These are phyloP conservation scores for Steatocranus sp. DNA, from an alignment of 2,797 vertebrate genomes.

Conservation along the genomic window DNA sequence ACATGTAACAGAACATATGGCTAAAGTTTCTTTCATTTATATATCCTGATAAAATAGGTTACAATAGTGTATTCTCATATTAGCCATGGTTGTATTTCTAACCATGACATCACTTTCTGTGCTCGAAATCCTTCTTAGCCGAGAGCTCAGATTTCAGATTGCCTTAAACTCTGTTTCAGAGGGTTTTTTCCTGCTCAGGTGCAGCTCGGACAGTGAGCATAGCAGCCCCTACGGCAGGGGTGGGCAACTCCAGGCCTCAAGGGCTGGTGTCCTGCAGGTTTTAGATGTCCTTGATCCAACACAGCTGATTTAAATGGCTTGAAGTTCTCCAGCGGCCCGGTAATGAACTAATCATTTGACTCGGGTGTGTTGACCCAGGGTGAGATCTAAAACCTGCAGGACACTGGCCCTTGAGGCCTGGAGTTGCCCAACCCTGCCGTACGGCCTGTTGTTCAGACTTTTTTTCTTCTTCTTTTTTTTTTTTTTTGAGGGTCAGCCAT, in stretches of 20 bases:
- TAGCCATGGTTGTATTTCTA: neutral
- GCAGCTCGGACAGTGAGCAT: fast-evolving
- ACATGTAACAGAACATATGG: neutral
- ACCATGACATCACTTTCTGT: neutral
- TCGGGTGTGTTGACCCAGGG: neutral
- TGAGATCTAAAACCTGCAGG: neutral
- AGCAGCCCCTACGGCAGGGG: neutral
- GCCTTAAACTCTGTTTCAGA: neutral
- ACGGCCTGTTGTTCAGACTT: neutral
- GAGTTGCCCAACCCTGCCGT: fast-evolving
- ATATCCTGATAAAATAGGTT: neutral
- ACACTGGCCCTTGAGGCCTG: fast-evolving
- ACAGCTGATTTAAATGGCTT: neutral
- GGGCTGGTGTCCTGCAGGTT: neutral
- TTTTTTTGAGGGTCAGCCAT: neutral
- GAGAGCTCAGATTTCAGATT: neutral
- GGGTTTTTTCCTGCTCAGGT: neutral
- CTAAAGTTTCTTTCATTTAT: neutral
- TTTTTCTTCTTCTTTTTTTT: fast-evolving
- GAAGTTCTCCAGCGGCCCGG: fast-evolving
- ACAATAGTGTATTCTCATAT: neutral
- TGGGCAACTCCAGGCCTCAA: neutral
- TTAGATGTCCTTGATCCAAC: neutral
- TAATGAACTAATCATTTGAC: neutral
- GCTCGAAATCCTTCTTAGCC: fast-evolving